Base-by-base conservation (phyloP, 2,888 invertebrate genomes). In the Mongoloraphidia duomilia region DNA sequence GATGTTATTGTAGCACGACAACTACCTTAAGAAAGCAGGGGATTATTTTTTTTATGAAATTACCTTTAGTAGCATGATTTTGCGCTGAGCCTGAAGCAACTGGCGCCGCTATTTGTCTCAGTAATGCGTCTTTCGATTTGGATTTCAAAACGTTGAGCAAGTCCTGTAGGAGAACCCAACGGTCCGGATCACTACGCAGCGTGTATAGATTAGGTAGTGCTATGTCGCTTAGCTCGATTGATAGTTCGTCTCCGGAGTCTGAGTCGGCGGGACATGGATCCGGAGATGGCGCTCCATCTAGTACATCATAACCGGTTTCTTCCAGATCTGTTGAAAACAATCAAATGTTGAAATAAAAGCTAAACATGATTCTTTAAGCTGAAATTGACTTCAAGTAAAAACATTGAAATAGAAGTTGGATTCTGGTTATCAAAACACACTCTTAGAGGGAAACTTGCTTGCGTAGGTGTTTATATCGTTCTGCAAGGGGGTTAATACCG, bases 111-210 rank as follows among this genome's bases (percentile, higher is more conserved):
- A 84, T 76, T 68, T 86, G 85, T 60, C 84, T 81, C 52, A 87
- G 65, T 41, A 89, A 69, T 46, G 84, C 83, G 59, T 89, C 88
- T 58, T 83, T 80, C 38, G 87, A 87, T 68, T 88, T 88, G 51
- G 87, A 79, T 71, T 83, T 82, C 59, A 86, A 70, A 56, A 85
- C 69, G 59, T 79, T 79, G 59, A 85, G 82, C 56, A 89, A 74
- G 63, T 89, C 89, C 63, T 82, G 86, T 47, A 89, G 71, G 51
- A 90, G 71, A 49, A 88, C 80, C 86, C 88, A 90, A 53, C 84
- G 78, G 46, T 86, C 86, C 12, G 78, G 77, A 1, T 73, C 63
- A 44, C 77, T 76, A 53, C 75, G 71, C 54, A 89, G 69, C 55
- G 80, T 78, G 70, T 90, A 91, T 57, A 90, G 75, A 47, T 86